Conservation (phyloP, 2,113 vertebrate genomes). For the Numenius arquata region DNA sequence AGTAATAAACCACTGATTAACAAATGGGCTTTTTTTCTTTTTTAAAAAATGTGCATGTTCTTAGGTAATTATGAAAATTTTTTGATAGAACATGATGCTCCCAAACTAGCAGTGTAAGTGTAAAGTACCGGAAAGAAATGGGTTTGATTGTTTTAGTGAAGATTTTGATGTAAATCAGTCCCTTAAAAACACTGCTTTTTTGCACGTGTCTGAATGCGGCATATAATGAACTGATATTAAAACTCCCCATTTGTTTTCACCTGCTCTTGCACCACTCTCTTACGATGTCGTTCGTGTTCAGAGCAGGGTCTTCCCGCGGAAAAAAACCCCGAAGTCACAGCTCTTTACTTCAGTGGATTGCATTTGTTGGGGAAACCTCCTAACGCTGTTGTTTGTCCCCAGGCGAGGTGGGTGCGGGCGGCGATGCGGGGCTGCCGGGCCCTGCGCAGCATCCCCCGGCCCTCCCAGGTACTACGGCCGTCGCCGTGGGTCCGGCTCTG, state of each 20-base stretch:
- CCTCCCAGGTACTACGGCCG: conserved; percentile 84
- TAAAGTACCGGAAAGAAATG: not conserved
- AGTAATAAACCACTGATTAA: not conserved
- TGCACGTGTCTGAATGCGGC: too few relatives aligned
- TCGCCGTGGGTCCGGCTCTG: not conserved
- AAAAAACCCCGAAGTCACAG: not conserved
- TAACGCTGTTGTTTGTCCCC: conserved; percentile 70
- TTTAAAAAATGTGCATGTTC: not conserved
- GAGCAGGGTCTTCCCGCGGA: not conserved
- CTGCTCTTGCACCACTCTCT: not conserved
- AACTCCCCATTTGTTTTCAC: not conserved
- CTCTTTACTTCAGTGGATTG: not conserved
- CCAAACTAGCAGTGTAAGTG: not conserved
- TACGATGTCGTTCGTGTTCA: not conserved
- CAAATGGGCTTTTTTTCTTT: accelerated
- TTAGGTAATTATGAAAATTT: not conserved
- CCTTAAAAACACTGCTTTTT: not conserved
- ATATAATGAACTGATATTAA: accelerated
- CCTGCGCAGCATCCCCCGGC: conserved; percentile 80
- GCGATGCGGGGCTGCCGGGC: conserved; percentile 76
- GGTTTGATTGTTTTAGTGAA: not conserved
- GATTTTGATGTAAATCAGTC: not conserved
- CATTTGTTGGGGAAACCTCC: conserved; percentile 11
- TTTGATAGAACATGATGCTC: not conserved
- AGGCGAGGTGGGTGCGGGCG: conserved; percentile 81